Percentiles rank a stretch among this genome's conserved stretches.
phyloP scores from a whole-genome alignment of 2,888 invertebrate species.

The Conomelus anceps region DNA sequence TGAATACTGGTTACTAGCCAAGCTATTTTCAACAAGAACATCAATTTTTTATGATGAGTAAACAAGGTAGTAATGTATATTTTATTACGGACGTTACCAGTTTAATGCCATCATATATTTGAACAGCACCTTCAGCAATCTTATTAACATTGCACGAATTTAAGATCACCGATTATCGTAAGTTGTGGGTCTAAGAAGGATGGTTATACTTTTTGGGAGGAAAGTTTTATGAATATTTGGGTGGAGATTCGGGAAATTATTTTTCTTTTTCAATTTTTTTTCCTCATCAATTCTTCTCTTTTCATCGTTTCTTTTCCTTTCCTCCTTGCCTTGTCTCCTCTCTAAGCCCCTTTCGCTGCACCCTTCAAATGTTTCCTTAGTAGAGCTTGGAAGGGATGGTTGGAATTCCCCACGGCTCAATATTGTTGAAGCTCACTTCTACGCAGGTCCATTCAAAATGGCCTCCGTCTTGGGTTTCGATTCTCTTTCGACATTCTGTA shows the following conservation, averaged over 20 bases:
- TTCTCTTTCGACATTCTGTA: background rate
- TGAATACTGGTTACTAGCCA: background rate
- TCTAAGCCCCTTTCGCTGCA: background rate
- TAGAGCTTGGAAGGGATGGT: background rate
- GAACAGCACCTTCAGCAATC: background rate
- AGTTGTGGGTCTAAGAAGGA: no score
- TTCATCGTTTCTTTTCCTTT: no score
- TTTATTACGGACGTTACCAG: background rate
- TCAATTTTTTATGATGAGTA: background rate
- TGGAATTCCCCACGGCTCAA: background rate
- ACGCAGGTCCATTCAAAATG: background rate
- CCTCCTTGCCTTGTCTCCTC: background rate
- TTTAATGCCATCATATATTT: background rate
- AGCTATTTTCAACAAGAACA: background rate
- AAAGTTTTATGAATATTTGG: background rate
- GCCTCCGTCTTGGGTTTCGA: background rate
- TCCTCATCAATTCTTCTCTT: no score
- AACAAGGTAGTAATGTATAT: background rate
- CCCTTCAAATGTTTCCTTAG: background rate
- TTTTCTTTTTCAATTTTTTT: background rate
- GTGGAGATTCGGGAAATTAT: background rate
- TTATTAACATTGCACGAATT: background rate
- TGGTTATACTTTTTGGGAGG: background rate
- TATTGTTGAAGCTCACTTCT: background rate
- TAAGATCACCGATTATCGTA: background rate